These are phyloP conservation scores for Gambusia holbrooki DNA, from an alignment of 2,113 vertebrate genomes.

Conservation along the genomic window DNA sequence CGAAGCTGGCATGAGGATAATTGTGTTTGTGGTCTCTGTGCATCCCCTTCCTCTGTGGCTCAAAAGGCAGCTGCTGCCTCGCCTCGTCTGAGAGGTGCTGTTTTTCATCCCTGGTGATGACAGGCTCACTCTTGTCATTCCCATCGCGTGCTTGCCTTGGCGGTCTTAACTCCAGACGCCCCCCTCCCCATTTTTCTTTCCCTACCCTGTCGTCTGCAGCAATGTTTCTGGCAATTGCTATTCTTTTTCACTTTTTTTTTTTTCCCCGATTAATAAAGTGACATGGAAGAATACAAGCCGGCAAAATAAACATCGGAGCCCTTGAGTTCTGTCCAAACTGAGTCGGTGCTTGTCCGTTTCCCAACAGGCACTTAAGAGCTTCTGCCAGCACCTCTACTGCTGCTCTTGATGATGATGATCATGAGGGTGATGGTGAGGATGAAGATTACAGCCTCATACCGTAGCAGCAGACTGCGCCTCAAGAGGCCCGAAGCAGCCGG, in stretches of 20 bases:
- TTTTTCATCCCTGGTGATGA: conserved; percentile 72
- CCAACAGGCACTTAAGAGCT: conserved; percentile 60
- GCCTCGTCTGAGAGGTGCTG: conserved; percentile 68
- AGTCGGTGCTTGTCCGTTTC: conserved; percentile 56
- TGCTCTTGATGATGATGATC: conserved; percentile 60
- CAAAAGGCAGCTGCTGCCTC: conserved; percentile 57
- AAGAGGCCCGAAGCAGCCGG: conserved; percentile 43
- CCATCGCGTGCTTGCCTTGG: conserved; percentile 43
- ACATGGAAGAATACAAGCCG: conserved; percentile 59
- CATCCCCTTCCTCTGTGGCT: conserved; percentile 53
- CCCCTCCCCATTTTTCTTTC: conserved; percentile 35
- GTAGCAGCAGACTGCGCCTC: conserved; percentile 56
- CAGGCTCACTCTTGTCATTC: conserved; percentile 72
- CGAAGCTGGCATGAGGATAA: conserved; percentile 73
- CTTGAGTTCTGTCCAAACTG: conserved; percentile 66
- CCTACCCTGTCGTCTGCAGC: conserved; percentile 16
- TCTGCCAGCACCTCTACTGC: conserved; percentile 51
- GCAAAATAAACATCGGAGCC: conserved; percentile 63
- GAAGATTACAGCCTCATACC: conserved; percentile 60
- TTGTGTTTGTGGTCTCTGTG: conserved; percentile 65
- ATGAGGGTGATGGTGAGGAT: conserved; percentile 57
- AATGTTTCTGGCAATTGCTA: conserved; percentile 56
- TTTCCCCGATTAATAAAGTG: conserved; percentile 65
- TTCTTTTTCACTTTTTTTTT: conserved; percentile 17
- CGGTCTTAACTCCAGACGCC: conserved; percentile 48